Conservation (phyloP, 2,888 invertebrate species). For the Himalopsyche tibetana region DNA sequence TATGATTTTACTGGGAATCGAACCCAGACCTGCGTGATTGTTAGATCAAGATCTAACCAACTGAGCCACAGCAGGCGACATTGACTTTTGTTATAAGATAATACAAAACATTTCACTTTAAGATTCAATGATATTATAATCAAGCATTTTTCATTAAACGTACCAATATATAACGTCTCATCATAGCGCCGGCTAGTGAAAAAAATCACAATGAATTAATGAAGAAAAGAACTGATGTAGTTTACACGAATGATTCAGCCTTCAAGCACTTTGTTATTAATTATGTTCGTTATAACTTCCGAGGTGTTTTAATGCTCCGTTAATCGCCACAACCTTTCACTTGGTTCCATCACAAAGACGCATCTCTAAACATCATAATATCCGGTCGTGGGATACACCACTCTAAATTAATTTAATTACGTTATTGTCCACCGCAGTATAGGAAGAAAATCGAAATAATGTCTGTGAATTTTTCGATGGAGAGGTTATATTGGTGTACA, state of each 20-base stretch:
- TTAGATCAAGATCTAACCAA: no score
- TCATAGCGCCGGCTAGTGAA: not conserved
- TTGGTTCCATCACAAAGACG: slow-evolving; percentile 4
- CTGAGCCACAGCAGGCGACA: no score
- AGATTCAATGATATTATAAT: not conserved
- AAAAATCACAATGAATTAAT: not conserved
- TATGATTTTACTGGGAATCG: no score
- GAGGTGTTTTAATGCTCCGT: not conserved
- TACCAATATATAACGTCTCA: not conserved
- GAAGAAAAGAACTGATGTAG: not conserved
- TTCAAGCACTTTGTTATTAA: not conserved
- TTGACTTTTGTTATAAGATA: no score
- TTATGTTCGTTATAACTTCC: slow-evolving; percentile 19
- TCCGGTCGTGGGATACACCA: slow-evolving; percentile 29
- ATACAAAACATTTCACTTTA: no score
- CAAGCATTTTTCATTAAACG: not conserved
- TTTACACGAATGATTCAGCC: not conserved
- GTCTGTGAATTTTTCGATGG: not conserved
- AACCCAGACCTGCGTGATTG: no score
- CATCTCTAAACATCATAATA: slow-evolving; percentile 31
- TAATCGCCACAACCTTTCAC: slow-evolving; percentile 32
- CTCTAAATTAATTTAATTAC: not conserved
- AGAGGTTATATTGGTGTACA: slow-evolving; percentile 41
- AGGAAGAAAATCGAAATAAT: not conserved
- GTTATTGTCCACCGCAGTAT: not conserved